Evolutionary conservation across 2,797 vertebrate genomes (phyloP).

Genomic region (Percopsis omiscomaycus): DNA sequence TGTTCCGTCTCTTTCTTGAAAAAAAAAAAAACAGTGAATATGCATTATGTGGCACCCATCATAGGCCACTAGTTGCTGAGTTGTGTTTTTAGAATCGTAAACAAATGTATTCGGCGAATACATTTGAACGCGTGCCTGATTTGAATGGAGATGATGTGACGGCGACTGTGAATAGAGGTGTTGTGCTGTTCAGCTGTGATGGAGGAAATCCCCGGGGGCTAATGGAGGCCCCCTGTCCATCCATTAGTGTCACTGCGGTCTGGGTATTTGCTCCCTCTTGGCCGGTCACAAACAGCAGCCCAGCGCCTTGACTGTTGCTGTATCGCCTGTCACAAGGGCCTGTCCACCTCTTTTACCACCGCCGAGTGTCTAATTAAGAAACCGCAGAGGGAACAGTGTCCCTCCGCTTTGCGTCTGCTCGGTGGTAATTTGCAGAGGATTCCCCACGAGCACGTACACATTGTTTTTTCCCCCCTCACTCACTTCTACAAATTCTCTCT

Average conservation of each 20-base stretch:
- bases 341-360: slow-evolving; percentile 57
- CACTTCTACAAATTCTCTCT: no score
- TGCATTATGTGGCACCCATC: slow-evolving; percentile 17
- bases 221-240: slow-evolving; percentile 51
- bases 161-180: slow-evolving; percentile 29
- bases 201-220: slow-evolving; percentile 49
- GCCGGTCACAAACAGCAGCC: slow-evolving; percentile 41
- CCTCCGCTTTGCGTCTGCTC: slow-evolving; percentile 37
- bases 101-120: no score
- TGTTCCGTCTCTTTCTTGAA: not conserved
- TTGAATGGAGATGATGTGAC: slow-evolving; percentile 37
- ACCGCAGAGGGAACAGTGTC: slow-evolving; percentile 27
- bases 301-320: slow-evolving; percentile 43
- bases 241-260: slow-evolving; percentile 65
- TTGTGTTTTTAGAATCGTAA: slow-evolving; percentile 17
- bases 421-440: slow-evolving; percentile 35
- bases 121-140: slow-evolving; percentile 26
- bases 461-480: not conserved
- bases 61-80: slow-evolving; percentile 45
- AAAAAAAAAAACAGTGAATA: no score
- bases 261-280: slow-evolving; percentile 52
- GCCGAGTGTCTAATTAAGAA: slow-evolving; percentile 64
- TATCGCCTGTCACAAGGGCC: slow-evolving; percentile 50
- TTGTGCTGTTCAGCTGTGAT: slow-evolving; percentile 59
- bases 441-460: not conserved